Evolutionary conservation across 2,888 invertebrate species (phyloP), one percentile per base, ranked within the genome.

Genomic region (Agonum fuliginosum): DNA sequence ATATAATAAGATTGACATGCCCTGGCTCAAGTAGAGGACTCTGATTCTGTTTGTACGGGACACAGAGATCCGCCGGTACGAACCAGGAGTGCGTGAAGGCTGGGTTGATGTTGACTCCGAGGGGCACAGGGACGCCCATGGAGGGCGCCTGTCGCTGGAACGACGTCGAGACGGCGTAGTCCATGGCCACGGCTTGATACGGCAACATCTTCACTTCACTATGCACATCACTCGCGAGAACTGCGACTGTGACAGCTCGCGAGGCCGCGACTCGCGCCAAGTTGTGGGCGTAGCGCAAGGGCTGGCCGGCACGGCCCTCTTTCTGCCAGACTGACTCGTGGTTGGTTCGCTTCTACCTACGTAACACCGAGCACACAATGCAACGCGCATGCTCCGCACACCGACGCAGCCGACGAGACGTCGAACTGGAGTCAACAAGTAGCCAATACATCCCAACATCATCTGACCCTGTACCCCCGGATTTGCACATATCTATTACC

Each of bases 41-140:
- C 77, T 77, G 77, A 77, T 90, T 90, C 91, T 93, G 92, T 89
- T 92, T 93, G 89, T 92, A 93, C 90, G 95, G 94, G 91, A 94
- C 93, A 93, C 95, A 95, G 90, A 95, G 92, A 91, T 95, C 95
- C 93, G 95, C 94, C 90, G 94, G 93, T 89, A 95, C 95, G 92
- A 96, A 95, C 96, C 96, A 96, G 90, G 96, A 96, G 92, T 96
- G 96, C 87, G 95, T 94, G 91, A 96, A 96, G 85, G 94, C 93
- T 85, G 96, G 92, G 81, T 87, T 92, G 90, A 87, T 91, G 90
- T 88, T 91, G 89, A 89, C 86, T 81, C 87, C 87, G 85, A 86
- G 87, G 83, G 86, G 88, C 79, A 87, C 84, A 78, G 54, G 69
- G 62, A 72, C 72, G 8, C 78, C 51, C 43, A 72, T 75, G 90